Conservation (phyloP, 2,797 vertebrate species). For the Loris lydekkerianus region DNA sequence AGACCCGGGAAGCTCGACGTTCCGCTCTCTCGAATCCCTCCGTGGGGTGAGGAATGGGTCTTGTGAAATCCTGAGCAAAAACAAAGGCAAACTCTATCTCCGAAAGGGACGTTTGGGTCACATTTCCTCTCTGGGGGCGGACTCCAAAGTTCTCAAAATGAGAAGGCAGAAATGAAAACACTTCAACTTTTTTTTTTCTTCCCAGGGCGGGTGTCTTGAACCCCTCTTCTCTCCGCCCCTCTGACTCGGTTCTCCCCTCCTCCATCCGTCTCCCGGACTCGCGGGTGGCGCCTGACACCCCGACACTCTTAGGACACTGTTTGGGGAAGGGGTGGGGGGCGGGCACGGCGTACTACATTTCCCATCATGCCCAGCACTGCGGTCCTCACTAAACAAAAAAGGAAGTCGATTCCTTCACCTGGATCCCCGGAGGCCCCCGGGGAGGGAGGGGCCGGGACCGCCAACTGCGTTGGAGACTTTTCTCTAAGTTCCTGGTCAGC, state of each 20-base stretch:
- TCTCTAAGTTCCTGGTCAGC: conserved; percentile 79
- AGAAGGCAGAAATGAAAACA: conserved; percentile 86
- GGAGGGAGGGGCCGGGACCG: conserved; percentile 73
- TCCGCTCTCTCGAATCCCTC: conserved; percentile 41
- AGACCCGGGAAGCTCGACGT: conserved; percentile 70
- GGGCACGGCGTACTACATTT: conserved; percentile 87
- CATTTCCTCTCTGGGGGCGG: conserved; percentile 84
- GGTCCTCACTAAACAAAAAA: conserved; percentile 83
- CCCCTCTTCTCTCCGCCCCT: conserved; percentile 76
- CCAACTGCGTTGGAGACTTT: conserved; percentile 77
- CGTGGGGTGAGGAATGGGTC: conserved; percentile 63
- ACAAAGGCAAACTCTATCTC: conserved; percentile 83
- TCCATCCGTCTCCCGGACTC: conserved; percentile 68
- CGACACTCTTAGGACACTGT: conserved; percentile 76
- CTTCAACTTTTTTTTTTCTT: conserved; percentile 84
- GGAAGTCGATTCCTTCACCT: conserved; percentile 83
- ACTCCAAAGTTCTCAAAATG: conserved; percentile 85
- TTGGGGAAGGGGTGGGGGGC: conserved; percentile 81
- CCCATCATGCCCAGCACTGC: conserved; percentile 89
- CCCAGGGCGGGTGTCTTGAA: conserved; percentile 75
- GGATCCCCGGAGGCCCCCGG: conserved; percentile 70
- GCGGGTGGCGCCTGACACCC: conserved; percentile 74
- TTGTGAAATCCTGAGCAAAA: conserved; percentile 80
- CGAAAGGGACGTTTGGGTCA: conserved; percentile 82
- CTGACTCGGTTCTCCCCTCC: conserved; percentile 77